Conservation (phyloP, 1,140 invertebrate genomes). For the Drosophila nebulosa region DNA sequence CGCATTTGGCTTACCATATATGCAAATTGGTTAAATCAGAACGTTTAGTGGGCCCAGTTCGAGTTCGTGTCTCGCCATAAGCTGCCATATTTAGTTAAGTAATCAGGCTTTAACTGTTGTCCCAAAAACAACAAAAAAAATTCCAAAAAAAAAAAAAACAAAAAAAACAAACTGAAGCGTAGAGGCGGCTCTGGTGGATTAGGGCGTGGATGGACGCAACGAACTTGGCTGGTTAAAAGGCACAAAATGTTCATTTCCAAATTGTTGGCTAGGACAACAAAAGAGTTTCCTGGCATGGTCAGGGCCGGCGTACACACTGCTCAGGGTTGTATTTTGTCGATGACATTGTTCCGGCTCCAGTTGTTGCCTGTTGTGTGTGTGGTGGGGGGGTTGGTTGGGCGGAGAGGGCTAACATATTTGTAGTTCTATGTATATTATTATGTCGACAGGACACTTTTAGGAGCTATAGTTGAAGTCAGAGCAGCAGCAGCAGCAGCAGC, state of each 20-base stretch:
- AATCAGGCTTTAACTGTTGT: slow-evolving; percentile 42
- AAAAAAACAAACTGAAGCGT: background rate
- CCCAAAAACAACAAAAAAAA: background rate
- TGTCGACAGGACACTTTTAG: slow-evolving; percentile 45
- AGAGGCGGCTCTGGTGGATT: background rate
- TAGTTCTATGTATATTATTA: slow-evolving; percentile 49
- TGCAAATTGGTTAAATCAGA: slow-evolving; percentile 49
- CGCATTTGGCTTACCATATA: background rate
- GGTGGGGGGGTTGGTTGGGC: background rate
- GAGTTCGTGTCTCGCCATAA: slow-evolving; percentile 48
- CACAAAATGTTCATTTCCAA: slow-evolving; percentile 39
- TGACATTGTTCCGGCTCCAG: slow-evolving; percentile 40
- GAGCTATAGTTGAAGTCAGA: background rate
- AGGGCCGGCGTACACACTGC: background rate
- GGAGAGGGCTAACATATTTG: slow-evolving; percentile 9
- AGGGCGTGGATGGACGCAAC: slow-evolving; percentile 3
- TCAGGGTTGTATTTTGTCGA: slow-evolving; percentile 44
- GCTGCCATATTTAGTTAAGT: slow-evolving; percentile 60
- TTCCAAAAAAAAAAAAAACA: background rate
- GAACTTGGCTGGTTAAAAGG: slow-evolving; percentile 10
- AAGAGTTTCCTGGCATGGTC: slow-evolving; percentile 42
- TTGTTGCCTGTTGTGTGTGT: slow-evolving; percentile 4
- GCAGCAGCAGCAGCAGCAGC: background rate
- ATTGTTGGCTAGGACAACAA: slow-evolving; percentile 49
- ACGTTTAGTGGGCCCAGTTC: slow-evolving; percentile 38